phyloP scores from a whole-genome alignment of 2,888 invertebrate genomes.

The Chaetoderma sp. region DNA sequence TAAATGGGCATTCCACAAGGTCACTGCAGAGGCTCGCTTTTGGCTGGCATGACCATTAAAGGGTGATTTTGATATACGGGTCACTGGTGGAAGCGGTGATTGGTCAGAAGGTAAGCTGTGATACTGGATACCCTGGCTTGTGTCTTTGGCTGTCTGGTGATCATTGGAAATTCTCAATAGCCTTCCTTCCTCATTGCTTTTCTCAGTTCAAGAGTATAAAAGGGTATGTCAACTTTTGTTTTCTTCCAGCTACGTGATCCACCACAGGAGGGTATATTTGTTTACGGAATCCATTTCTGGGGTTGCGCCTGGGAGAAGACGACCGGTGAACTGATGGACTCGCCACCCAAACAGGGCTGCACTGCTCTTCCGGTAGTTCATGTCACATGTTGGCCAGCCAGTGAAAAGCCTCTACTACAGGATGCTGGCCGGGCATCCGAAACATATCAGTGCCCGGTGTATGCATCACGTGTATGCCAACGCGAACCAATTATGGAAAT shows the following conservation, averaged over 20 bases:
- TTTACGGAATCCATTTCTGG: conserved; percentile 69
- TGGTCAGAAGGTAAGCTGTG: too few relatives aligned
- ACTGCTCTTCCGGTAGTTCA: conserved; percentile 66
- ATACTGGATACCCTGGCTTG: not conserved
- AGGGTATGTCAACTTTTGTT: not conserved
- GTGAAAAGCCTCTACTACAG: conserved; percentile 59
- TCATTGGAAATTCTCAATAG: not conserved
- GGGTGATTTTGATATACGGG: too few relatives aligned
- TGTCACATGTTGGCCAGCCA: conserved; percentile 63
- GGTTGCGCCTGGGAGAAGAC: conserved; percentile 69
- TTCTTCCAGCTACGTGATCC: conserved; percentile 65
- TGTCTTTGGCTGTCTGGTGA: not conserved
- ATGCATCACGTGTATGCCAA: conserved; percentile 56
- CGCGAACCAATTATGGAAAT: conserved; percentile 63
- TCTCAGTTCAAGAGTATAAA: not conserved
- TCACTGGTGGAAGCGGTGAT: too few relatives aligned
- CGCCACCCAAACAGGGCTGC: conserved; percentile 58
- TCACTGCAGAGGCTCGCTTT: too few relatives aligned
- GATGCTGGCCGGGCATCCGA: conserved; percentile 58
- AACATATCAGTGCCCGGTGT: conserved; percentile 66
- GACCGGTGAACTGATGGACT: conserved; percentile 65
- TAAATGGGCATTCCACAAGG: too few relatives aligned
- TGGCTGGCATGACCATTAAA: too few relatives aligned
- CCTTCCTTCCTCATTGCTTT: not conserved
- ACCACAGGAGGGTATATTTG: conserved; percentile 69